A percentile compares a stretch with the other conserved stretches of the same genome.
phyloP scores from a whole-genome alignment of 2,888 invertebrate genomes.

The Bimastos eiseni region DNA sequence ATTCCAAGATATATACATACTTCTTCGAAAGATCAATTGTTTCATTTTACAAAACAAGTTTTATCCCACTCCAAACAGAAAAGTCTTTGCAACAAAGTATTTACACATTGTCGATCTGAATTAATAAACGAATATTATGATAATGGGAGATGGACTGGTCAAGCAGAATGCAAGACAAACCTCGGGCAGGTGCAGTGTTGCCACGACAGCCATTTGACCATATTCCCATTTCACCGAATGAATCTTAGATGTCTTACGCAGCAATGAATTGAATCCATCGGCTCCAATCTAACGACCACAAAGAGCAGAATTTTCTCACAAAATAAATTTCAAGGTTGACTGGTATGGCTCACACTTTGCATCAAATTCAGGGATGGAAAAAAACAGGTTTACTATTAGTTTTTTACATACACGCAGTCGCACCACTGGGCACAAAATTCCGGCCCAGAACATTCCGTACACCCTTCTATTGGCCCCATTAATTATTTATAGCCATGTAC shows the following conservation, averaged over 20 bases:
- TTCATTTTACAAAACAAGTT: too few relatives aligned
- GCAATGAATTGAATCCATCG: constrained; percentile 87
- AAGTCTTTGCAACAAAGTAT: background rate
- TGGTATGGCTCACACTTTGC: background rate
- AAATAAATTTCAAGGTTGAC: background rate
- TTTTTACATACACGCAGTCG: too few relatives aligned
- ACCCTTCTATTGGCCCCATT: too few relatives aligned
- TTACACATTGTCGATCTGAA: too few relatives aligned
- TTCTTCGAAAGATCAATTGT: background rate
- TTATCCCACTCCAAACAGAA: background rate
- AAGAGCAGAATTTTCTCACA: background rate
- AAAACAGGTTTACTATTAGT: too few relatives aligned
- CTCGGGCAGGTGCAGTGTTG: constrained; percentile 79
- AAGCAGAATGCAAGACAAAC: constrained; percentile 64
- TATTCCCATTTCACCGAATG: constrained; percentile 83
- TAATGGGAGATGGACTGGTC: too few relatives aligned
- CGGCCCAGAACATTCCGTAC: too few relatives aligned
- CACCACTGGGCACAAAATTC: too few relatives aligned
- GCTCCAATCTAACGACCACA: constrained; percentile 73
- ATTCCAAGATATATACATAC: background rate
- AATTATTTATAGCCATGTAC: too few relatives aligned
- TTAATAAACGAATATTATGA: too few relatives aligned
- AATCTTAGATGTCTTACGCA: constrained; percentile 71
- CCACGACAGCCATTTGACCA: constrained; percentile 87
- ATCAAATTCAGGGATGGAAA: too few relatives aligned